These are phyloP conservation scores for Chiroxiphia lanceolata DNA, from an alignment of 2,797 vertebrate species.

Conservation along the genomic window DNA sequence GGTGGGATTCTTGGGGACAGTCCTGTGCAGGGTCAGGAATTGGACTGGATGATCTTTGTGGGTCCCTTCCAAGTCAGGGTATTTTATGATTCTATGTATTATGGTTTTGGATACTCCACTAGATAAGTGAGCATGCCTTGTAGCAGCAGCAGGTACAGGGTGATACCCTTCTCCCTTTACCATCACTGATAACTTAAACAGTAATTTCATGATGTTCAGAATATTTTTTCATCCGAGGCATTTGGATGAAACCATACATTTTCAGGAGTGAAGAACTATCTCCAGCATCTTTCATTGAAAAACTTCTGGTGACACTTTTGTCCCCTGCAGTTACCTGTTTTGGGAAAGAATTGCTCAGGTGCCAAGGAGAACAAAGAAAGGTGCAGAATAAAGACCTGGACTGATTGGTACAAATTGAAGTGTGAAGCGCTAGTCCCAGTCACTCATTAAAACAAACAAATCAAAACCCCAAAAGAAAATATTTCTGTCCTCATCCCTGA, in stretches of 20 bases:
- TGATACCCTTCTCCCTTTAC: neutral
- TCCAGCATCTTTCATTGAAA: neutral
- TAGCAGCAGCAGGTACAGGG: neutral
- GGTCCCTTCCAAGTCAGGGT: neutral
- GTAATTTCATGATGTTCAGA: neutral
- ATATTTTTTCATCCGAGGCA: no score
- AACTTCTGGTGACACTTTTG: neutral
- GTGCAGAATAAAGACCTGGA: neutral
- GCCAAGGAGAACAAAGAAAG: neutral
- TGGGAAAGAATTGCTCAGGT: neutral
- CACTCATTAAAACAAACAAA: neutral
- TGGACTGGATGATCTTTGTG: neutral
- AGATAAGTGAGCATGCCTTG: neutral
- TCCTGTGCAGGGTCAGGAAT: neutral
- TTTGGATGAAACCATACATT: neutral
- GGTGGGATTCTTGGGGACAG: neutral
- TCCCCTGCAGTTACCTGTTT: neutral
- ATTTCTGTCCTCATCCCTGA: neutral
- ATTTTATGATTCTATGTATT: neutral
- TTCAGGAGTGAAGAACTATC: neutral
- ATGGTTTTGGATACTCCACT: neutral
- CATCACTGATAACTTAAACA: neutral
- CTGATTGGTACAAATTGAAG: neutral
- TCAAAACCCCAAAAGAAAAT: neutral
- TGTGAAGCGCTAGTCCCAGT: neutral